Conservation (phyloP, 2,797 vertebrate genomes). For the Hypotaenidia philippensis region DNA sequence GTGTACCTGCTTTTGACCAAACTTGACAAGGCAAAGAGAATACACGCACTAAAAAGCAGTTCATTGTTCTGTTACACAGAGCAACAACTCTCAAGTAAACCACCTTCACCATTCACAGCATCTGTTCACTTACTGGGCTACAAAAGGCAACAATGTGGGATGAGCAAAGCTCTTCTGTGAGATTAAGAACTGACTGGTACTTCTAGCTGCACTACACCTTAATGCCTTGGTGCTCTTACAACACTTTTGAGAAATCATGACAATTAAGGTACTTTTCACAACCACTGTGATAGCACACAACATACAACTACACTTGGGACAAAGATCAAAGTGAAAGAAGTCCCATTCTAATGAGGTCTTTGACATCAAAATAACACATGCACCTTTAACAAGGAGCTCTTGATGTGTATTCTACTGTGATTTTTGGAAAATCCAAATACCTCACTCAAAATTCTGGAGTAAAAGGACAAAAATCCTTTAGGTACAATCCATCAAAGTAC, state of each 20-base stretch:
- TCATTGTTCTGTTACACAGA: neutral
- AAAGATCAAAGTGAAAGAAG: neutral
- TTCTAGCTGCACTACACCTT: neutral
- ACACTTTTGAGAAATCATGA: neutral
- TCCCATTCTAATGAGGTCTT: neutral
- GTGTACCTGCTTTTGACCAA: neutral
- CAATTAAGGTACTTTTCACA: neutral
- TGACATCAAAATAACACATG: neutral
- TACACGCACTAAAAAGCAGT: neutral
- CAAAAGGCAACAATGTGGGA: neutral
- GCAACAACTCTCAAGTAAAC: neutral
- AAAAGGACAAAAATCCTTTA: neutral
- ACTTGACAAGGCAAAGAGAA: neutral
- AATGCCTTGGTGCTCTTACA: neutral
- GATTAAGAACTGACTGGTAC: neutral
- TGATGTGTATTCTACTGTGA: neutral
- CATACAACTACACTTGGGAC: neutral
- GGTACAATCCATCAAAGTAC: neutral
- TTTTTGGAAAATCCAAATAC: neutral
- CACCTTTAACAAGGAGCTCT: neutral
- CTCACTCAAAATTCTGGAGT: neutral
- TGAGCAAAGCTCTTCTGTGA: neutral
- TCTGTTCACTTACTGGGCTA: neutral
- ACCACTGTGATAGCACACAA: rapidly evolving
- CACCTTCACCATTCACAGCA: neutral